Base-by-base conservation (phyloP, 2,888 invertebrate species). In the Synergus itoensis region DNA sequence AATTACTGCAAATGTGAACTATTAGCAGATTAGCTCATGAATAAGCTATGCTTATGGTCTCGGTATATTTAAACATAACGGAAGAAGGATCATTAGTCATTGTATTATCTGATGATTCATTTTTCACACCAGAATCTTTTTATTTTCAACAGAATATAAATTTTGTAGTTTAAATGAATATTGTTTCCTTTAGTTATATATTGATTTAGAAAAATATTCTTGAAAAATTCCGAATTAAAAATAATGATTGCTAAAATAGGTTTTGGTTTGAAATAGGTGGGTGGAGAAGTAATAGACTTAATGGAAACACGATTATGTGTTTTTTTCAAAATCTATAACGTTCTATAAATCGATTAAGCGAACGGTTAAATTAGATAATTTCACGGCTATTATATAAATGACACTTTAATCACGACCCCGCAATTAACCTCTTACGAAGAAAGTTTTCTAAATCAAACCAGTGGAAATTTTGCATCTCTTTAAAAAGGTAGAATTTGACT, bases 381-480 rank as follows among this genome's bases (percentile, higher is more conserved):
- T 73, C 69, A 73, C 11, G 16, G 45, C 45, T 69, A 28, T 73
- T 16, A 53, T 36, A 73, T 3, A 4, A 48, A 73, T 73, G 53
- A 53, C 69, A 73, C 14, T 53, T 53, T 53, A 28, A 36, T 28
- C 48, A 36, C 43, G 18, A 53, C 36, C 16, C 12, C 36, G 16
- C 28, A 16, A 16, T 48, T 53, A 73, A 73, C n/a, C 36, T 73
- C 11, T 18, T 8, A n/a, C 18, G 12, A 43, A 43, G 16, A 16
- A 53, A 36, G 1, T 53, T 53, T 73, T 53, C 48, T 11, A 53
- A 73, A 73, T 73, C 5, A 53, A 53, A 53, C 48, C 16, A 73
- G 48, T 73, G 16, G 36, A 73, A 48, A 28, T 73, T 36, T n/a
- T n/a, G 9, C 11, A 21, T 14, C 4, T 4, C 16, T 40, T 28